phyloP scores from a whole-genome alignment of 2,888 invertebrate genomes.

The Chymomyza procnemis region DNA sequence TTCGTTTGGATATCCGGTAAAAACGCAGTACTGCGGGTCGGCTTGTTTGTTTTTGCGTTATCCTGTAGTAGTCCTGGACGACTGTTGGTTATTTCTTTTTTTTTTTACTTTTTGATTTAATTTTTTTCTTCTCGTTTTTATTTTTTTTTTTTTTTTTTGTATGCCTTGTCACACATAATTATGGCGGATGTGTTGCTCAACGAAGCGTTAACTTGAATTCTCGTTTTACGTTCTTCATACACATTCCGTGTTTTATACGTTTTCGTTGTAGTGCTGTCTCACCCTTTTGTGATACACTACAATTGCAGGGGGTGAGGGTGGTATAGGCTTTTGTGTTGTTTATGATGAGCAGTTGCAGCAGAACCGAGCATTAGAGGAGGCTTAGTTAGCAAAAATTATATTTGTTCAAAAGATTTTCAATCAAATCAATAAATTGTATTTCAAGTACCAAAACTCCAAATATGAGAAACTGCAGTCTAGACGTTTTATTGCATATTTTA shows the following conservation, averaged over 20 bases:
- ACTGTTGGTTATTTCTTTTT: conserved; percentile 15
- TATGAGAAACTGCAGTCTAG: too few species aligned
- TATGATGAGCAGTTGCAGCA: too few species aligned
- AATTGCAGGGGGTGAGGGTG: too few species aligned
- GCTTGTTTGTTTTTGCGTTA: conserved; percentile 5
- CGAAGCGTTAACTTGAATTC: conserved; percentile 71
- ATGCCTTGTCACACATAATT: conserved; percentile 70
- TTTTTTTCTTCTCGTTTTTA: conserved; percentile 9
- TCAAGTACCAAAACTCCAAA: too few species aligned
- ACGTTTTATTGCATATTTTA: too few species aligned
- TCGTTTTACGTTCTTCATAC: conserved; percentile 50
- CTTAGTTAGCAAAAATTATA: too few species aligned
- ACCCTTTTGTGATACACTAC: neutral
- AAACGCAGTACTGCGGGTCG: conserved; percentile 45
- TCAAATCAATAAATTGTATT: too few species aligned
- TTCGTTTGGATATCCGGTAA: neutral
- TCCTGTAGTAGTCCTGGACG: conserved; percentile 8
- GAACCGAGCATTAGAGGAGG: too few species aligned
- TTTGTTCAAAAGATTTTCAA: too few species aligned
- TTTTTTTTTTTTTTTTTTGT: conserved; percentile 56
- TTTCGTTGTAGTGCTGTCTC: neutral
- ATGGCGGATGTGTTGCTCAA: conserved; percentile 72
- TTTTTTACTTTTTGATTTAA: neutral
- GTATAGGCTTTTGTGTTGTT: too few species aligned
- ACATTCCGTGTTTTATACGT: neutral